Evolutionary conservation across 92 coral and sea anemone species (phyloP).

Genomic region (Phymanthus crucifer): DNA sequence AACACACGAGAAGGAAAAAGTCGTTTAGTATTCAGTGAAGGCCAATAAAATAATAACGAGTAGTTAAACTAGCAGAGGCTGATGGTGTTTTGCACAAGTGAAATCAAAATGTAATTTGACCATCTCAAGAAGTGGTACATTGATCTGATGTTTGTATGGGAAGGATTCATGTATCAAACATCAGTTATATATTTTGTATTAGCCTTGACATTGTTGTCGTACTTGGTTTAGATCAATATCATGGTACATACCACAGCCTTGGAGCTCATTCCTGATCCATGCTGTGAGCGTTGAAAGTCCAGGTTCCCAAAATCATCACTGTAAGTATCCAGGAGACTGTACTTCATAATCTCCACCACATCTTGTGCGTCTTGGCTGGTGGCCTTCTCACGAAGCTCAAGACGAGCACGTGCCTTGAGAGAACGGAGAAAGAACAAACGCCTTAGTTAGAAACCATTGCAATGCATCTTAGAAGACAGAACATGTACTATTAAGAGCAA

Average conservation of each 20-base stretch:
- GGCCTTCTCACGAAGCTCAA: conserved; percentile 93
- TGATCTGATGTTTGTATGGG: too few species aligned
- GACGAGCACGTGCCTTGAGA: conserved; percentile 92
- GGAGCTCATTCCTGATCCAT: conserved; percentile 97
- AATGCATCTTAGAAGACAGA: background rate
- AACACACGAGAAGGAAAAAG: background rate
- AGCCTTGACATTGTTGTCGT: too few species aligned
- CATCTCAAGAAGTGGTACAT: too few species aligned
- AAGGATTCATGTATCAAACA: too few species aligned
- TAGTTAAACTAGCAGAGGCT: too few species aligned
- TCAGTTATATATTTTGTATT: too few species aligned
- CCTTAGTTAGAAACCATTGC: background rate
- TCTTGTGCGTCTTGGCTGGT: conserved; percentile 87
- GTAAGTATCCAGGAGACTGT: conserved; percentile 84
- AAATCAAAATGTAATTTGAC: too few species aligned
- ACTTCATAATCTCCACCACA: conserved; percentile 93
- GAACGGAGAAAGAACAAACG: background rate
- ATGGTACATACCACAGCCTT: conserved; percentile 73
- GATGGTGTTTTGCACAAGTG: too few species aligned
- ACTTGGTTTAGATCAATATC: too few species aligned
- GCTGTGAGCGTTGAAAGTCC: conserved; percentile 92
- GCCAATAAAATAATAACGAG: too few species aligned
- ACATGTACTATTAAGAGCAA: background rate
- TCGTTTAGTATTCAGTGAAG: background rate
- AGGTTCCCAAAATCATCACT: conserved; percentile 85